Conservation (phyloP, 2,113 vertebrate genomes). For the Phoenicopterus ruber region DNA sequence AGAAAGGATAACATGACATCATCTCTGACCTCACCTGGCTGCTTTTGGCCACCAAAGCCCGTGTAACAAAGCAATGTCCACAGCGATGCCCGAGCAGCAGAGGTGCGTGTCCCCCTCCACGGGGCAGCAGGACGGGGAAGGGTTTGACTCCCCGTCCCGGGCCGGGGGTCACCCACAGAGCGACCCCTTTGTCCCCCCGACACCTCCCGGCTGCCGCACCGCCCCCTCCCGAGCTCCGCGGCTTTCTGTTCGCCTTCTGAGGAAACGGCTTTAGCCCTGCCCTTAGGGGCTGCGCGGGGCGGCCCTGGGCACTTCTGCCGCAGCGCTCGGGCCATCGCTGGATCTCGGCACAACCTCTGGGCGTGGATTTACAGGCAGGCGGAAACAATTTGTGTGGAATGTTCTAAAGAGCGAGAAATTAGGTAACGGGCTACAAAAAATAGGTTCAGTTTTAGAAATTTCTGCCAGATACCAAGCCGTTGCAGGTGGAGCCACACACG, state of each 20-base stretch:
- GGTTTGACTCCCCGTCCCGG: too few species aligned
- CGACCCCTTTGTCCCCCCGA: too few species aligned
- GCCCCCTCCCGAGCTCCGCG: too few species aligned
- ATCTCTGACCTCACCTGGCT: not conserved
- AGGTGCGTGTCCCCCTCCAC: too few species aligned
- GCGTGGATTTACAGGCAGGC: not conserved
- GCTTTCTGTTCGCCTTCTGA: too few species aligned
- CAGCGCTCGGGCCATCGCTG: not conserved
- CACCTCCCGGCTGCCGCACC: too few species aligned
- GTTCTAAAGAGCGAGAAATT: not conserved
- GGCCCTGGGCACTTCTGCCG: too few species aligned
- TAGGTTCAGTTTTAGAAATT: not conserved
- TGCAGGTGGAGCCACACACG: too few species aligned
- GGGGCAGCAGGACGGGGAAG: not conserved
- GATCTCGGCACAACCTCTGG: not conserved
- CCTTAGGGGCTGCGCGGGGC: too few species aligned
- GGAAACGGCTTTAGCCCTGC: too few species aligned
- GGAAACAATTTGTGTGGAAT: not conserved
- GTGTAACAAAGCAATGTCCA: accelerated
- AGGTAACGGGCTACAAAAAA: not conserved
- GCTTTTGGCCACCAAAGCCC: not conserved
- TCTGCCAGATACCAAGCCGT: accelerated
- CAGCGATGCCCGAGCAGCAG: not conserved
- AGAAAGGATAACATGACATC: not conserved
- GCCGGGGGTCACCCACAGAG: not conserved